Conservation (phyloP, 2,888 invertebrate species). For the Glaucopsyche alexis region DNA sequence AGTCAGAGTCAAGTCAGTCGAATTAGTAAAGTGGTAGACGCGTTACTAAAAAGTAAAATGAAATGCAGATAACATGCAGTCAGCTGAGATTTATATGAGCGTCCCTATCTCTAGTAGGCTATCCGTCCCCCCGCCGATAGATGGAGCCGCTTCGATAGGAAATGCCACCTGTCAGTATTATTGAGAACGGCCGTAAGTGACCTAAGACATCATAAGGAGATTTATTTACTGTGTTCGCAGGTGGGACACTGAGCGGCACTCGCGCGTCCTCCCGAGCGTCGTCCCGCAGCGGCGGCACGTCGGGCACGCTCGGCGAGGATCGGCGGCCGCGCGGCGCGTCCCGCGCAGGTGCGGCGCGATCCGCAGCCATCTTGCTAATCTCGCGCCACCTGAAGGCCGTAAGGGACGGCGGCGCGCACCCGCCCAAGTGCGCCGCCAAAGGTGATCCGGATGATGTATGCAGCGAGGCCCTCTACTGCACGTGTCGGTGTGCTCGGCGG, state of each 20-base stretch:
- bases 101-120: too few relatives aligned
- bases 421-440: conserved; percentile 79
- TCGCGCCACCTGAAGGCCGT: conserved; percentile 89
- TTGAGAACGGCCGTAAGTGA: too few relatives aligned
- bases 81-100: too few relatives aligned
- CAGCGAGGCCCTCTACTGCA: conserved; percentile 71
- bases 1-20: too few relatives aligned
- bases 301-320: conserved; percentile 63
- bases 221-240: conserved; percentile 50
- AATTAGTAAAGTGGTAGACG: too few relatives aligned
- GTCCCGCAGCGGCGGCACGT: conserved; percentile 76
- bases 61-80: too few relatives aligned
- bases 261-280: conserved; percentile 72
- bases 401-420: conserved; percentile 78
- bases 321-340: conserved; percentile 82
- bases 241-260: conserved; percentile 78
- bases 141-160: too few relatives aligned
- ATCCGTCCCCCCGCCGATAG: too few relatives aligned
- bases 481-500: conserved; percentile 60
- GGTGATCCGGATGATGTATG: conserved; percentile 79
- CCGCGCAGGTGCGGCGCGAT: conserved; percentile 95
- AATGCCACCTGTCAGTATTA: too few relatives aligned
- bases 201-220: neutral
- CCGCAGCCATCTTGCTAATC: conserved; percentile 97
- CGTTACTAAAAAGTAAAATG: too few relatives aligned